Base-by-base conservation (phyloP, 2,797 vertebrate genomes). In the Cossypha polioptera region DNA sequence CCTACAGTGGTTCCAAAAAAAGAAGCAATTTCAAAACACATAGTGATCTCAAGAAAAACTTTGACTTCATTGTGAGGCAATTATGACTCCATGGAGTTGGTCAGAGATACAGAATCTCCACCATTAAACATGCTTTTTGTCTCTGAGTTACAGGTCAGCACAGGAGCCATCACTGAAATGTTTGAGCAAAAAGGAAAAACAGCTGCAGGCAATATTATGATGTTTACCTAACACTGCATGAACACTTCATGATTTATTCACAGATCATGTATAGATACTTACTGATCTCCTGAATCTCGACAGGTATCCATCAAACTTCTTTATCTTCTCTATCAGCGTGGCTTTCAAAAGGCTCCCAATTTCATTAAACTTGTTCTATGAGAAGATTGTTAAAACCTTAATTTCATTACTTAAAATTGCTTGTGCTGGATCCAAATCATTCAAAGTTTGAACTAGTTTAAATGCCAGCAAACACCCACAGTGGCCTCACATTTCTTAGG, bases 271-370 rank as follows among this genome's bases (percentile, higher is more conserved):
- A 28, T 35, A 75, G 57, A 53, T 48, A 90, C 96, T 94, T 92
- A 96, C 96, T 33, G 83, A 88, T 92, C 50, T 98, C 94, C 93
- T 98, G 94, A 98, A 97, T 88, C 97, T 97, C 86, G 77, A 62
- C 48, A 98, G 88, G 26, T 97, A 92, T 85, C 92, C 73, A 1
- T 98, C 98, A 51, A 98, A 74, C 29, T 96, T 96, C 68, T 95
- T 97, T 50, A 98, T 93, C 95, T 97, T 98, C 78, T 98, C 97
- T 67, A 96, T 43, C 65, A 99, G 92, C 86, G 77, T 97, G 19
- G 66, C 93, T 96, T 90, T 97, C 31, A 99, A 84, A 83, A 95
- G 95, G 29, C 94, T 97, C 73, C 97, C 94, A 45, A 98, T 75
- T 82, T 97, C 92, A 43, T 94, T 91, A 65, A 98, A 54, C 42